Evolutionary conservation across 2,888 invertebrate genomes (phyloP).

Genomic region (Clostera curtula): DNA sequence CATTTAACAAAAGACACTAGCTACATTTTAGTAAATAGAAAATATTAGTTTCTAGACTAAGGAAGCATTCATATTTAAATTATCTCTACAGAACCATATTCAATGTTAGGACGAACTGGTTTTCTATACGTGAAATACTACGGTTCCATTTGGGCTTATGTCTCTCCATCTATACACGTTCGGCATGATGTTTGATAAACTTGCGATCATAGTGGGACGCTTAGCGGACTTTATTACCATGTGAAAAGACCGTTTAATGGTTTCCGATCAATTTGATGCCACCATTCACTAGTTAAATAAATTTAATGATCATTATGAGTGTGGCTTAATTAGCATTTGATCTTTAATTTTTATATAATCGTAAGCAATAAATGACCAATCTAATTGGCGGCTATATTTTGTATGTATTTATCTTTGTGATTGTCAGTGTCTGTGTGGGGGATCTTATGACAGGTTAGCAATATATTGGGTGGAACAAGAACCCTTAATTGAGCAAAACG

Average conservation of each 20-base stretch:
- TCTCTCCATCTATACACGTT: conserved; percentile 41
- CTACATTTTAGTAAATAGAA: too few relatives aligned
- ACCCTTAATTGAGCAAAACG: too few relatives aligned
- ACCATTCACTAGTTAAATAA: conserved; percentile 19
- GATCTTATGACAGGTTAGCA: too few relatives aligned
- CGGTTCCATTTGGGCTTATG: conserved; percentile 39
- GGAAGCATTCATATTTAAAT: too few relatives aligned
- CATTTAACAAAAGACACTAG: too few relatives aligned
- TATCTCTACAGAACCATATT: too few relatives aligned
- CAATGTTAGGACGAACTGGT: conserved; percentile 15
- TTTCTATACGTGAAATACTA: conserved; percentile 17
- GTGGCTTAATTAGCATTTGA: conserved; percentile 13
- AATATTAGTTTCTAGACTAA: too few relatives aligned
- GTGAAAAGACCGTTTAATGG: conserved; percentile 16
- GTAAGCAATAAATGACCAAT: conserved; percentile 8
- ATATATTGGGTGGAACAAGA: too few relatives aligned
- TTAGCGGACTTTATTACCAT: conserved; percentile 17
- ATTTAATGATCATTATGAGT: conserved; percentile 16
- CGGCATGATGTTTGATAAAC: conserved; percentile 16
- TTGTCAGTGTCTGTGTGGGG: too few relatives aligned
- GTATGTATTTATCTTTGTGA: too few relatives aligned
- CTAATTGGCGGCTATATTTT: conserved; percentile 3
- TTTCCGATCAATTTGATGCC: conserved; percentile 15
- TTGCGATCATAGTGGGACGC: conserved; percentile 11
- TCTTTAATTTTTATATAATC: conserved; percentile 12